phyloP scores from a whole-genome alignment of 2,888 invertebrate genomes.

The Yponomeuta evonymella region DNA sequence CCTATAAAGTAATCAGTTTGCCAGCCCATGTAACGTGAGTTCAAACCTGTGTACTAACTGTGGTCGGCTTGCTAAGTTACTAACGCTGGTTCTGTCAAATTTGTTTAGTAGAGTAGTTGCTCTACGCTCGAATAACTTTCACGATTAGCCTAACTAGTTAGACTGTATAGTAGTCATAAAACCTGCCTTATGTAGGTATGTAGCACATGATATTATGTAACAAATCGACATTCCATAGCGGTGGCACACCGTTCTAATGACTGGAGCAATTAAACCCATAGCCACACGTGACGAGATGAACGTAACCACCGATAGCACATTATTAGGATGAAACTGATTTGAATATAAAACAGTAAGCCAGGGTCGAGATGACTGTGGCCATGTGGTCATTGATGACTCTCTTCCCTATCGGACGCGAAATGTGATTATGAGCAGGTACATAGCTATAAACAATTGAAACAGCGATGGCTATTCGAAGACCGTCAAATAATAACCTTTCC shows the following conservation, averaged over 20 bases:
- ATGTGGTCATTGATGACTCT: too few relatives aligned
- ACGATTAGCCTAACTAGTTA: not conserved
- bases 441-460: not conserved
- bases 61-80: not conserved
- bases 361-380: too few relatives aligned
- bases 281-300: not conserved
- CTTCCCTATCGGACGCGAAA: too few relatives aligned
- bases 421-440: too few relatives aligned
- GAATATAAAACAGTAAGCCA: too few relatives aligned
- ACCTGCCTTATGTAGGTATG: not conserved
- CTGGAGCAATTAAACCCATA: not conserved
- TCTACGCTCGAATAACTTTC: conserved; percentile 3
- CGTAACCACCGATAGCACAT: not conserved
- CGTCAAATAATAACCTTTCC: conserved; percentile 1
- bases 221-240: not conserved
- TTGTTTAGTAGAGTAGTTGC: not conserved
- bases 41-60: too few relatives aligned
- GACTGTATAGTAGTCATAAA: not conserved
- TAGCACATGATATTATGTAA: not conserved
- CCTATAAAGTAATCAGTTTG: too few relatives aligned
- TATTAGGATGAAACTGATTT: not conserved
- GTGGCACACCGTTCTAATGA: conserved; percentile 1
- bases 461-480: not conserved
- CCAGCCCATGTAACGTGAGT: too few relatives aligned
- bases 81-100: not conserved